These are phyloP conservation scores for Silurus asotus DNA, from an alignment of 2,113 vertebrate genomes.

Conservation along the genomic window DNA sequence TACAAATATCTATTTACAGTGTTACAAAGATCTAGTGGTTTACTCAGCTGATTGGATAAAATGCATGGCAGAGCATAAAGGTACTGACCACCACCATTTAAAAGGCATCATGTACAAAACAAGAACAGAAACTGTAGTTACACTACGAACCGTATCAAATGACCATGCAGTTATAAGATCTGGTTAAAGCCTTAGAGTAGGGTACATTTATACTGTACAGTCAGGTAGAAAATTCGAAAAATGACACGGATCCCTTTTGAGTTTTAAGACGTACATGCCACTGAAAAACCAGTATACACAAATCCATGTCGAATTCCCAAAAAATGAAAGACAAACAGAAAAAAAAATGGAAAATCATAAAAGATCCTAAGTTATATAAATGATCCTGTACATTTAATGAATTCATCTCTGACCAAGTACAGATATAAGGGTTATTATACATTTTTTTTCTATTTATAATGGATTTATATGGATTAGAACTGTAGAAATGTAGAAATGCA, in stretches of 20 bases:
- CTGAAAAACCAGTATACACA: constrained; percentile 40
- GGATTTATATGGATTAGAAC: constrained; percentile 17
- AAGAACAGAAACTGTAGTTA: constrained; percentile 49
- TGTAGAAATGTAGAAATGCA: constrained; percentile 45
- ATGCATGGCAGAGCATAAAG: constrained; percentile 43
- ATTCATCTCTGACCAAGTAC: constrained; percentile 26
- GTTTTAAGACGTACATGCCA: constrained; percentile 42
- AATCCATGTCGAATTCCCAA: constrained; percentile 6
- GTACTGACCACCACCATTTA: constrained; percentile 34
- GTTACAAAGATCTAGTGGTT: constrained; percentile 40
- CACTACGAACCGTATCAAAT: constrained; percentile 59
- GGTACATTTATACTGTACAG: constrained; percentile 50
- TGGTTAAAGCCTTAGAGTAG: constrained; percentile 44
- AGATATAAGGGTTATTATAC: constrained; percentile 28
- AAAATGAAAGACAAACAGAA: not conserved
- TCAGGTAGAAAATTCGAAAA: constrained; percentile 70
- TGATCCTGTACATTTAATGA: constrained; percentile 37
- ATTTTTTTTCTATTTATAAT: constrained; percentile 32
- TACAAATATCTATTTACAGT: constrained; percentile 50
- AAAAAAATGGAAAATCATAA: constrained; percentile 19
- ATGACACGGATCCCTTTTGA: constrained; percentile 78
- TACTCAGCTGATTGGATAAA: constrained; percentile 43
- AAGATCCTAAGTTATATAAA: constrained; percentile 21
- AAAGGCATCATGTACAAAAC: constrained; percentile 52
- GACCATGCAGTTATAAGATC: constrained; percentile 78